phyloP scores from a whole-genome alignment of 2,797 vertebrate species.

The Meriones psammophilus region DNA sequence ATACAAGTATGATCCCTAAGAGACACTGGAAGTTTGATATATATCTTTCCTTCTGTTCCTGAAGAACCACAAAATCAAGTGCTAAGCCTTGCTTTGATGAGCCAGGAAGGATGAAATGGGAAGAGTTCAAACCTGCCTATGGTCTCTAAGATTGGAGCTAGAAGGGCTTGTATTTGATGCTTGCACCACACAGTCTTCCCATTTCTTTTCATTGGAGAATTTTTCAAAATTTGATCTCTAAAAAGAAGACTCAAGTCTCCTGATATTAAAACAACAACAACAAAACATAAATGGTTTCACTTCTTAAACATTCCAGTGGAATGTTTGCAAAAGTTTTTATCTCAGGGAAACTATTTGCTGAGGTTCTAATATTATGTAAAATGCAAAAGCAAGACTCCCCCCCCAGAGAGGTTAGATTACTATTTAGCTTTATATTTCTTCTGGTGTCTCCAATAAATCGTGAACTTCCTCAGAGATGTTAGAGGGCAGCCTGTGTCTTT shows the following conservation, averaged over 20 bases:
- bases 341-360: conserved; percentile 84
- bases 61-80: conserved; percentile 26
- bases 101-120: background rate
- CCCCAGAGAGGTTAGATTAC: conserved; percentile 78
- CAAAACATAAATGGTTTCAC: conserved; percentile 82
- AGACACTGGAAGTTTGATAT: background rate
- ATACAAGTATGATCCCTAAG: background rate
- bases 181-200: conserved; percentile 50
- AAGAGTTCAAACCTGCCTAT: background rate
- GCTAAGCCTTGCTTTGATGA: background rate
- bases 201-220: conserved; percentile 39
- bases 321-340: conserved; percentile 87
- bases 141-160: background rate
- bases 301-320: conserved; percentile 82
- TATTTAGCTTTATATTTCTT: conserved; percentile 87
- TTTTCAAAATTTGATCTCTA: conserved; percentile 73
- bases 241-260: conserved; percentile 75
- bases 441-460: conserved; percentile 85
- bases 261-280: conserved; percentile 55
- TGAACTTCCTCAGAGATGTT: conserved; percentile 84
- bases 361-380: conserved; percentile 84
- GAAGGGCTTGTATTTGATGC: background rate
- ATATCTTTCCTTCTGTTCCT: conserved; percentile 39
- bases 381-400: conserved; percentile 74
- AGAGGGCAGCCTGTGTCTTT: conserved; percentile 81